These are phyloP conservation scores for Papilio glaucus DNA, from an alignment of 1,140 invertebrate species.

Conservation along the genomic window DNA sequence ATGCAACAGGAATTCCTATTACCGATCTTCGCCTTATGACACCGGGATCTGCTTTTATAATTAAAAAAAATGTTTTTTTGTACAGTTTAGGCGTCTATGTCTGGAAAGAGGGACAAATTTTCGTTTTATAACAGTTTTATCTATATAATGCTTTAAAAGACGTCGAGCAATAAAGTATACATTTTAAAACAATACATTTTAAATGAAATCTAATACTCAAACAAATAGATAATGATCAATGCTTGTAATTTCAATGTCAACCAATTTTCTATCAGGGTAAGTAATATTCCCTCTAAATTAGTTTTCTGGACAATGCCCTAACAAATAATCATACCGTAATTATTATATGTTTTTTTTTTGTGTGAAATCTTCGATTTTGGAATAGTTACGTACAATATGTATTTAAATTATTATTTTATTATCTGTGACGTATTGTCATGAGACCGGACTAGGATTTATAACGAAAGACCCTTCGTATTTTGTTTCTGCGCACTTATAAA, in stretches of 20 bases:
- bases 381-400: background rate
- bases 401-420: background rate
- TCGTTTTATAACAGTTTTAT: background rate
- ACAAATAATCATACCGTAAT: background rate
- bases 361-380: background rate
- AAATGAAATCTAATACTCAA: background rate
- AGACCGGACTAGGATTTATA: background rate
- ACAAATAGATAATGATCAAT: background rate
- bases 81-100: background rate
- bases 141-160: background rate
- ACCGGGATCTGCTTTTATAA: background rate
- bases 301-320: background rate
- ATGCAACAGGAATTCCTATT: slow-evolving; percentile 29
- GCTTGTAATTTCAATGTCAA: background rate
- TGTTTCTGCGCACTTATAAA: slow-evolving; percentile 57
- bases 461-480: slow-evolving; percentile 41
- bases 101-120: background rate
- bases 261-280: slow-evolving; percentile 1
- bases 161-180: background rate
- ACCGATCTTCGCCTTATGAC: background rate
- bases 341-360: background rate
- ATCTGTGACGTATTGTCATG: background rate
- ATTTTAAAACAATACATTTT: background rate
- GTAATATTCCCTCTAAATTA: background rate
- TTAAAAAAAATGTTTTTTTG: background rate